Conservation (phyloP, 2,113 vertebrate genomes). For the Narcine bancroftii region DNA sequence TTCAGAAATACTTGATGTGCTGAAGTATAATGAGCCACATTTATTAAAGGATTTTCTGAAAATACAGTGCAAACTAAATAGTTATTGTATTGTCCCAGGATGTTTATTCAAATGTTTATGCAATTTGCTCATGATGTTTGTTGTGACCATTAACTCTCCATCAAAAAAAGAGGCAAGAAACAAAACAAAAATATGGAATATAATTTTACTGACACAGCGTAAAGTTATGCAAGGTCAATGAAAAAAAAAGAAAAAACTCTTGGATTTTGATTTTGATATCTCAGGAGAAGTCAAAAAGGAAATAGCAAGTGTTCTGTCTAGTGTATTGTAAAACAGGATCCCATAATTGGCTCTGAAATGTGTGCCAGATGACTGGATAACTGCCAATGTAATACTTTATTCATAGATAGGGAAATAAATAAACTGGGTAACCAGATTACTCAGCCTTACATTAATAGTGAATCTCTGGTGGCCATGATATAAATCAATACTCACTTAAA, state of each 20-base stretch:
- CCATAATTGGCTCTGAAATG: background rate
- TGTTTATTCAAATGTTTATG: background rate
- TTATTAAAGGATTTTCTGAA: background rate
- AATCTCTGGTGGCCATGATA: background rate
- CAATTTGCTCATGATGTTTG: background rate
- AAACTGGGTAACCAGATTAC: background rate
- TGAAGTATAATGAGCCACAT: background rate
- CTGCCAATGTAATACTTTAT: background rate
- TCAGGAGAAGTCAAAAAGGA: background rate
- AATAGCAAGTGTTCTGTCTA: background rate
- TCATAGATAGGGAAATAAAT: background rate
- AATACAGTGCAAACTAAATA: background rate
- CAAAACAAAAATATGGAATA: background rate
- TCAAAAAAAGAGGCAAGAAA: background rate
- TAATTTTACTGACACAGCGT: background rate
- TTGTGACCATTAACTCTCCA: background rate
- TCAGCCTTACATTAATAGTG: background rate
- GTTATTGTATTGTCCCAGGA: background rate
- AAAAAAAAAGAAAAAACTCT: background rate
- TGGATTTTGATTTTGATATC: background rate
- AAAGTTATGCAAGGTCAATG: background rate
- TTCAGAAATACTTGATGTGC: background rate
- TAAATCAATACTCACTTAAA: background rate
- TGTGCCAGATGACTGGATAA: background rate
- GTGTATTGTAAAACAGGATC: background rate